Evolutionary conservation across 2,797 vertebrate species (phyloP).

Genomic region (Gymnodraco acuticeps): DNA sequence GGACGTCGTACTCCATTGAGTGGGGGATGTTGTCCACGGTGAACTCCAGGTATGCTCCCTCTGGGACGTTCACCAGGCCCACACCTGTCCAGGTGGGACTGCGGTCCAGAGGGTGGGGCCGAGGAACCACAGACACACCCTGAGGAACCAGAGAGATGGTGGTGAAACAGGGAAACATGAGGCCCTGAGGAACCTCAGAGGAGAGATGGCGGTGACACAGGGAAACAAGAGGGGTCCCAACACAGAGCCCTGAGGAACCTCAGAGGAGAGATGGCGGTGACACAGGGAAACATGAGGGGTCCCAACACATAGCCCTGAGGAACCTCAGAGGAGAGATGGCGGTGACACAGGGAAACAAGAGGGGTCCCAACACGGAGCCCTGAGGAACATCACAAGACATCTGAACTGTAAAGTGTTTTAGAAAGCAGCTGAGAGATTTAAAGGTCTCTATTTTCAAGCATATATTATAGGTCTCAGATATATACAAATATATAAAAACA

Average conservation of each 20-base stretch:
- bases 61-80: constrained; percentile 93
- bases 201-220: too few species aligned
- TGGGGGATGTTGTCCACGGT: constrained; percentile 92
- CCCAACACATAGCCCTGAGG: too few species aligned
- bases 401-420: not conserved
- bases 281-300: too few species aligned
- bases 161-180: too few species aligned
- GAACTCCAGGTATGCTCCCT: constrained; percentile 95
- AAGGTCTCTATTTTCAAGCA: too few species aligned
- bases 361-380: not conserved
- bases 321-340: too few species aligned
- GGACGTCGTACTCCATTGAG: constrained; percentile 96
- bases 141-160: constrained; percentile 49
- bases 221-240: too few species aligned
- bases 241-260: constrained; percentile 78
- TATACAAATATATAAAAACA: too few species aligned
- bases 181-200: too few species aligned
- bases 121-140: constrained; percentile 90
- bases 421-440: too few species aligned
- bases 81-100: constrained; percentile 95
- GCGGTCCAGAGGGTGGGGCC: constrained; percentile 89
- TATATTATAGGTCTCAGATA: too few species aligned
- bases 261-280: too few species aligned
- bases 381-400: not conserved
- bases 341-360: not conserved